Conservation (phyloP, 2,797 vertebrate genomes). For the Pampus argenteus region DNA sequence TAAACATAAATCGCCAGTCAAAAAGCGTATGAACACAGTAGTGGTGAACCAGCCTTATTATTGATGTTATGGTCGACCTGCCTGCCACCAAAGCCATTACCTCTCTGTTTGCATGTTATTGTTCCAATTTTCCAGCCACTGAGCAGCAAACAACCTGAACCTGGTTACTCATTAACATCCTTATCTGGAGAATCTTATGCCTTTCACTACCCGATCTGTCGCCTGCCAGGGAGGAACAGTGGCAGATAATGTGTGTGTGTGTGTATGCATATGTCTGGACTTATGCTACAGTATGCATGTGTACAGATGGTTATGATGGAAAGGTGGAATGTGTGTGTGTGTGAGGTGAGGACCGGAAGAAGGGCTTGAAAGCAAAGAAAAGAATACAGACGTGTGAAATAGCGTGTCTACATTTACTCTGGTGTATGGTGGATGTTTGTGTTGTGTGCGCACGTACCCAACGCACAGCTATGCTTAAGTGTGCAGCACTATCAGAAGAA, state of each 20-base stretch:
- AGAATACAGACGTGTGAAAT: too few relatives aligned
- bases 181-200: constrained; percentile 73
- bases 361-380: too few relatives aligned
- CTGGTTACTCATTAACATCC: constrained; percentile 81
- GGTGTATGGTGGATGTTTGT: too few relatives aligned
- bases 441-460: too few relatives aligned
- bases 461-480: too few relatives aligned
- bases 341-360: not conserved
- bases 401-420: too few relatives aligned
- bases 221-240: constrained; percentile 35
- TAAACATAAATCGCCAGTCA: not conserved
- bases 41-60: not conserved
- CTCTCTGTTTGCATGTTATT: constrained; percentile 78
- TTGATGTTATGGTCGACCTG: constrained; percentile 13
- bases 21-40: not conserved
- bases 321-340: constrained; percentile 21
- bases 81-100: constrained; percentile 66
- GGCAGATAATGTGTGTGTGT: not conserved
- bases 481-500: constrained; percentile 39
- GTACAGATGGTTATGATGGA: constrained; percentile 22
- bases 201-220: constrained; percentile 61
- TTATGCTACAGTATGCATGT: constrained; percentile 15
- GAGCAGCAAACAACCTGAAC: constrained; percentile 79
- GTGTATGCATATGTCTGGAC: constrained; percentile 1
- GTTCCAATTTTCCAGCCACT: constrained; percentile 80